Base-by-base conservation (phyloP, 1,140 invertebrate genomes). In the Lucilia cuprina region DNA sequence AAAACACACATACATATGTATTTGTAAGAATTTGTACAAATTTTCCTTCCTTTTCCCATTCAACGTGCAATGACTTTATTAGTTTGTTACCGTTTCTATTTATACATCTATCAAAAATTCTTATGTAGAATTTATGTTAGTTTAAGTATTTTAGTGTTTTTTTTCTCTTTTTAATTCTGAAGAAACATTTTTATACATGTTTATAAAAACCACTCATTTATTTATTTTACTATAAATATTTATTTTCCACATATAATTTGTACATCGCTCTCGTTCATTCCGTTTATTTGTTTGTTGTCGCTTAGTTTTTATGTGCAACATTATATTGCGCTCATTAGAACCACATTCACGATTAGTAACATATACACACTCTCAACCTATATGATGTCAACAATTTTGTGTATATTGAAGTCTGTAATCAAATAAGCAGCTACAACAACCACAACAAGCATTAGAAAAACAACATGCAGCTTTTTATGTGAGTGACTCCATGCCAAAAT, bases 21-120 rank as follows among this genome's bases (percentile, higher is more conserved):
- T n/a, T n/a, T n/a, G 25, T 30, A 41, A 10, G 10, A 41, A 41
- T 3, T 41, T 41, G 5, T 41, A 10, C 10, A 41, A 10, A 41
- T 41, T 41, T 41, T 41, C 5, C 10, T 41, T 41, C 41, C 10
- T 41, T 41, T 41, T 41, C 7, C 41, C 41, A 55, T 70, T 12
- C 9, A 19, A 70, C 65, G 65, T 70, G 77, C 77, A 80, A 80
- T 80, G 77, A 80, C 77, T 80, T 80, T 21, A 80, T 80, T 47
- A 80, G 77, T 41, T 80, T 47, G 77, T 49, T 49, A 80, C 35
- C 14, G 19, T 80, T 49, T 41, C n/a, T 5, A 49, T 55, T 55
- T 55, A 5, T 5, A 17, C 50, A 55, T 55, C 12, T 55, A 55
- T 55, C 50, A 55, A 55, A 55, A 14, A 12, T 55, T 17, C 17